Conservation (phyloP, 2,113 vertebrate species). For the Penelope pileata region DNA sequence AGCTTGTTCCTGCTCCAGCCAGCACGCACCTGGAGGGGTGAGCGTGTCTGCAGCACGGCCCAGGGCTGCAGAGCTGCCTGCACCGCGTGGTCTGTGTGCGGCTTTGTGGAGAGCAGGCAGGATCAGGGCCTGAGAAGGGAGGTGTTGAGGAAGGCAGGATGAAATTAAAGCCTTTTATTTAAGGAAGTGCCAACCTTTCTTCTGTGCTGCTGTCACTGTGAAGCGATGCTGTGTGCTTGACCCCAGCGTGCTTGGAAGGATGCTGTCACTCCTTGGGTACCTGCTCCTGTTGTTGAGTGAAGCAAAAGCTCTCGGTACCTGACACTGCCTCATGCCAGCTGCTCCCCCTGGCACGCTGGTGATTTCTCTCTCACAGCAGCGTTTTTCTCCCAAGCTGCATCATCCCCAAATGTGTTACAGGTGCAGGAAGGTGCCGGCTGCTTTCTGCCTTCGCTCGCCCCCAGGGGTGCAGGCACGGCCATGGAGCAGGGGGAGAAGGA, state of each 20-base stretch:
- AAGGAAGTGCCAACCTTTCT: not conserved
- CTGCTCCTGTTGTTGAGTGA: not conserved
- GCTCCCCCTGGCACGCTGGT: not conserved
- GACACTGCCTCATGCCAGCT: not conserved
- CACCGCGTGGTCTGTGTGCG: too few species aligned
- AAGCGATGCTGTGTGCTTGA: not conserved
- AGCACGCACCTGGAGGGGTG: not conserved
- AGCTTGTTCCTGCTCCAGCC: not conserved
- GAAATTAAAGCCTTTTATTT: not conserved
- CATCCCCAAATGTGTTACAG: not conserved
- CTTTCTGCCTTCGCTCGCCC: not conserved
- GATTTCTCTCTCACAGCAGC: not conserved
- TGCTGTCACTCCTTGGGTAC: not conserved
- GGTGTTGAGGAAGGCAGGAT: not conserved
- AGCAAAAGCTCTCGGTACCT: not conserved
- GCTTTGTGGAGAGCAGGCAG: not conserved
- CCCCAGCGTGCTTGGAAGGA: not conserved
- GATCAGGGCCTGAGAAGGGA: not conserved
- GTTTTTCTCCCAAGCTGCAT: not conserved
- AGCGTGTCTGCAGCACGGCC: not conserved
- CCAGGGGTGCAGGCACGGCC: accelerated
- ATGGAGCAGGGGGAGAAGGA: not conserved
- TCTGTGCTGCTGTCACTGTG: not conserved
- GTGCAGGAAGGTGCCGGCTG: accelerated
- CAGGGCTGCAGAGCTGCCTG: too few species aligned